Conservation (phyloP, 1,140 invertebrate genomes). For the Cyrtorhinus lividipennis region DNA sequence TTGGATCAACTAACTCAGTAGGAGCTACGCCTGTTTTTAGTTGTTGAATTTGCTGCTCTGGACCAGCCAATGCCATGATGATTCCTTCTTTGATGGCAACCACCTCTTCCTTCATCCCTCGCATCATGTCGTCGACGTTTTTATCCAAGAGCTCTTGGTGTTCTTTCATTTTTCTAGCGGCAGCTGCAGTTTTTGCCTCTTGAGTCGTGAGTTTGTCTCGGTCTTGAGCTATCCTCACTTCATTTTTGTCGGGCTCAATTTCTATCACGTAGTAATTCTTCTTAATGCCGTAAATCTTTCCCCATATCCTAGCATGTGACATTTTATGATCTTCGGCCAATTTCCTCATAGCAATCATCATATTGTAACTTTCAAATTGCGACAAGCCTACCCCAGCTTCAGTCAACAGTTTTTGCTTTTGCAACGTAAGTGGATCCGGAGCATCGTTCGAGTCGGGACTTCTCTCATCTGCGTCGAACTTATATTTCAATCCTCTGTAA, state of each 20-base stretch:
- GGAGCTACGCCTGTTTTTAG: background rate
- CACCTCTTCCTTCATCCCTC: constrained; percentile 13
- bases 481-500: constrained; percentile 2
- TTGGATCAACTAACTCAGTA: background rate
- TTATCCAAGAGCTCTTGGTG: background rate
- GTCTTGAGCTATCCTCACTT: background rate
- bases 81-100: constrained; percentile 13
- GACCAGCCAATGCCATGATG: background rate
- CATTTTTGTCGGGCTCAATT: background rate
- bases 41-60: background rate
- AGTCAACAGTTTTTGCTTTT: constrained; percentile 3
- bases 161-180: background rate
- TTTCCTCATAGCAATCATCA: constrained; percentile 12
- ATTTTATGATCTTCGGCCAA: background rate
- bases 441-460: background rate
- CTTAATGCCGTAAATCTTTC: constrained; percentile 1
- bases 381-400: constrained; percentile 6
- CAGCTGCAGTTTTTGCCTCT: background rate
- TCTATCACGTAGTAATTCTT: constrained; percentile 8
- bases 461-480: constrained; percentile 1
- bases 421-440: background rate
- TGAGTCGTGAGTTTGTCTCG: constrained; percentile 6
- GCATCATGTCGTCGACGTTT: constrained; percentile 7
- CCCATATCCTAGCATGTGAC: constrained; percentile 5
- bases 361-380: constrained; percentile 1